Conservation (phyloP, 2,888 invertebrate species). For the Coleophora deauratella region DNA sequence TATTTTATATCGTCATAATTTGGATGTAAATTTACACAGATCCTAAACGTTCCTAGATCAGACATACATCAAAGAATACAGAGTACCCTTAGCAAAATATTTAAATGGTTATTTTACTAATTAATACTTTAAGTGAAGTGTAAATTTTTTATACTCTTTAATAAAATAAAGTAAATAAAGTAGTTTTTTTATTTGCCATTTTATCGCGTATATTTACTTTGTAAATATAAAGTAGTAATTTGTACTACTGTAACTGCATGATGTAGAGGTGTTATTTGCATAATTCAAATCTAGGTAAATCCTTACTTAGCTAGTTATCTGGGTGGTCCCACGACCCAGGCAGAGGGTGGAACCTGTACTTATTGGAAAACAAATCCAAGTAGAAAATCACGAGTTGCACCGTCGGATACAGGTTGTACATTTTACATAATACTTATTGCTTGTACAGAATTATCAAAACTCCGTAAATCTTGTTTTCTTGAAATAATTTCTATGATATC, state of each 20-base stretch:
- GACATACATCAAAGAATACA: neutral
- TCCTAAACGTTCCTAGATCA: constrained; percentile 15
- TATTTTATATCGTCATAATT: constrained; percentile 19
- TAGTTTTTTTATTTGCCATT: constrained; percentile 35
- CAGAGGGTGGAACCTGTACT: constrained; percentile 9
- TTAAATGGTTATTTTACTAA: constrained; percentile 36
- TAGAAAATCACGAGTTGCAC: constrained; percentile 26
- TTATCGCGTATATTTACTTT: neutral
- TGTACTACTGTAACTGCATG: neutral
- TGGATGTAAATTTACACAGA: constrained; percentile 9
- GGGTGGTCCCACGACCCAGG: constrained; percentile 18
- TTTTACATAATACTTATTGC: constrained; percentile 18
- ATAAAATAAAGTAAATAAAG: constrained; percentile 59
- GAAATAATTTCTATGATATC: no score
- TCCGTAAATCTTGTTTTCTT: no score
- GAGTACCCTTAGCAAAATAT: constrained; percentile 24
- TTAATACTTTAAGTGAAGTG: constrained; percentile 48
- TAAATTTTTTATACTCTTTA: constrained; percentile 66
- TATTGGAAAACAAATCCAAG: constrained; percentile 1
- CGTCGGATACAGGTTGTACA: constrained; percentile 40
- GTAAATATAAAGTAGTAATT: neutral
- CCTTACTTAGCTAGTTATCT: constrained; percentile 27
- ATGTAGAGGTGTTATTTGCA: no score
- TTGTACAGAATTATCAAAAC: constrained; percentile 14
- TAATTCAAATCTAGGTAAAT: no score